Evolutionary conservation across 2,888 invertebrate species (phyloP), one percentile per base, ranked within the genome.

Genomic region (Xylophagus ater): DNA sequence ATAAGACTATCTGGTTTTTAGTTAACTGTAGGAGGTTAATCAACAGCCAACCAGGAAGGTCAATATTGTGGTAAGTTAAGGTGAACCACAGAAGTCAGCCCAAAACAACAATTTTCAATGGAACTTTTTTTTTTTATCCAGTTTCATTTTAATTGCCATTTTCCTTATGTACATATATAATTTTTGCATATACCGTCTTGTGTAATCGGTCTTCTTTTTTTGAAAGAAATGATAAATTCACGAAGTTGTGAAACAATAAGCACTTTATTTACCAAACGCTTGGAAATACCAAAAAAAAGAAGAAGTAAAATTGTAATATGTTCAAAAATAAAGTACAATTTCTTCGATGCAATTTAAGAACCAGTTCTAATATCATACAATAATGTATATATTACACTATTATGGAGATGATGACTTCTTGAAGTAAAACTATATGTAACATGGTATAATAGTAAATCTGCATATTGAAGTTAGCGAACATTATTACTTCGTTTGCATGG

Each of bases 1-100:
- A n/a, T n/a, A n/a, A n/a, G n/a, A n/a, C n/a, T n/a, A n/a, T n/a
- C n/a, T n/a, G n/a, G n/a, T n/a, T n/a, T n/a, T n/a, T n/a, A n/a
- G n/a, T n/a, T n/a, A 26, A 26, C 13, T 13, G 13, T 26, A 12
- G 37, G 31, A 42, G 35, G 42, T 42, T 42, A 42, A 42, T 42
- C 42, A 34, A 43, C 37, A 37, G n/a, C 37, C 37, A 43, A 40
- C 43, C 34, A 40, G 40, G 40, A 43, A 40, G 43, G 43, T 40
- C 43, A 40, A 6, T n/a, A n/a, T n/a, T 9, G 10, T 10, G 37
- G 30, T 37, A 31, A 37, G 21, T 30, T 23, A 37, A 37, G 30
- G 26, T 5, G 12, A 12, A 9, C 26, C 13, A 23, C 9, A n/a
- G 8, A 26, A 12, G 13, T 10, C 12, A 26, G 10, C 26, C n/a